Conservation (phyloP, 2,113 vertebrate genomes). For the Cyanoderma ruficeps region DNA sequence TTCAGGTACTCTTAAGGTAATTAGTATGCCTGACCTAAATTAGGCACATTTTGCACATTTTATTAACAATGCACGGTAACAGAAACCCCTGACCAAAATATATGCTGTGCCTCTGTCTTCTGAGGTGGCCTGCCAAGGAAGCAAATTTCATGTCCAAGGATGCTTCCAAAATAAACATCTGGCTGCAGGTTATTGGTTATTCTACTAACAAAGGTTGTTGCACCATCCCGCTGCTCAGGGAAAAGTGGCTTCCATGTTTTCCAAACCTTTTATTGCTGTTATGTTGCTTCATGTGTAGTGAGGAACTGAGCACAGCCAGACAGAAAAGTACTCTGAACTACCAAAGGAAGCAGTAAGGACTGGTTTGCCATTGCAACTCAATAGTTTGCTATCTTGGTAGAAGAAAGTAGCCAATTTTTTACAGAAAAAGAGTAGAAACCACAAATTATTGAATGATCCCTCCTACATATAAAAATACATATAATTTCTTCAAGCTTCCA, state of each 20-base stretch:
- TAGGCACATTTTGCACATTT: slow-evolving; percentile 31
- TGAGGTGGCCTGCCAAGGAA: background rate
- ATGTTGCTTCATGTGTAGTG: background rate
- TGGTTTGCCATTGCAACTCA: background rate
- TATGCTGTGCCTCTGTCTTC: background rate
- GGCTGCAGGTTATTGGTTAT: background rate
- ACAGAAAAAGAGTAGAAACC: background rate
- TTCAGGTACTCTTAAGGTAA: slow-evolving; percentile 2
- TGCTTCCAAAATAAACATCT: background rate
- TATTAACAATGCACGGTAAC: background rate
- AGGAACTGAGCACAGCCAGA: background rate
- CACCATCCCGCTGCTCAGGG: rapidly evolving
- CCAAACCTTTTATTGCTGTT: background rate
- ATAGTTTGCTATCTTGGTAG: background rate
- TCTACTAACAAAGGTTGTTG: background rate
- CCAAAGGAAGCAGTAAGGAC: background rate
- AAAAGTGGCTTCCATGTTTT: background rate
- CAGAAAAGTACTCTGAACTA: background rate
- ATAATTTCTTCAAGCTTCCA: background rate
- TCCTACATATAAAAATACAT: background rate
- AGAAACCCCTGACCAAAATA: slow-evolving; percentile 34
- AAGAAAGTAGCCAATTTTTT: background rate
- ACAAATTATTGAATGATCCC: background rate
- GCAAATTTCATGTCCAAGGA: background rate
- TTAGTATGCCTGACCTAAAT: slow-evolving; percentile 10